Base-by-base conservation (phyloP, 2,113 vertebrate genomes). In the Engraulis encrasicolus region DNA sequence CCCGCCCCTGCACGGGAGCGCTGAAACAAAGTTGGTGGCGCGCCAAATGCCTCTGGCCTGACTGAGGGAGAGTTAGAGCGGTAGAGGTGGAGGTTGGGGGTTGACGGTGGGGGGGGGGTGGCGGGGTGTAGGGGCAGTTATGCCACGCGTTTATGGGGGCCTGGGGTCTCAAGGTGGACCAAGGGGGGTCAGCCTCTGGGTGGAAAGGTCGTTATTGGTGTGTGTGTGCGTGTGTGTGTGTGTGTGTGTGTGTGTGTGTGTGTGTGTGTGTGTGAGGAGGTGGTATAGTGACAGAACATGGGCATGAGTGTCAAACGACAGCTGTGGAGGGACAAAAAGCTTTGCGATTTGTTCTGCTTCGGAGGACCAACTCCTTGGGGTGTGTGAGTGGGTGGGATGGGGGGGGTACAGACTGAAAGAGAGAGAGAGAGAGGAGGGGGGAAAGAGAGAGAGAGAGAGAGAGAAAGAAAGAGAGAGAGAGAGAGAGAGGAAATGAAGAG, bases 11-110 rank as follows among this genome's bases (percentile, higher is more conserved):
- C n/a, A n/a, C n/a, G n/a, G n/a, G n/a, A n/a, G n/a, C n/a, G 79
- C 54, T 81, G 58, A 88, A 50, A 79, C 54, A 50, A 85, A 81
- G 52, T 61, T 40, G 45, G 52, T 36, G 82, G 49, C 80, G 78
- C 40, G 27, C 45, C 45, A 78, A 58, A 74, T 15, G 27, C 66
- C 66, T 74, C 2, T 27, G 31, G 66, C 66, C 66, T 34, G 66
- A n/a, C 23, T n/a, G 2, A 45, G 40, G 9, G 40, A 3, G 9
- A 45, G 40, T 3, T 3, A 45, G 3, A 45, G 4, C 40, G n/a
- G n/a, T n/a, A n/a, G n/a, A n/a, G n/a, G n/a, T n/a, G n/a, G n/a
- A n/a, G n/a, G n/a, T n/a, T n/a, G n/a, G n/a, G n/a, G n/a, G n/a
- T n/a, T n/a, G n/a, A n/a, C 54, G 2, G 20, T 27, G 7, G 58